A percentile compares a stretch with the other conserved stretches of the same genome.
Evolutionary conservation across 2,797 vertebrate genomes (phyloP).

Genomic region (Tiaroga cobitis): DNA sequence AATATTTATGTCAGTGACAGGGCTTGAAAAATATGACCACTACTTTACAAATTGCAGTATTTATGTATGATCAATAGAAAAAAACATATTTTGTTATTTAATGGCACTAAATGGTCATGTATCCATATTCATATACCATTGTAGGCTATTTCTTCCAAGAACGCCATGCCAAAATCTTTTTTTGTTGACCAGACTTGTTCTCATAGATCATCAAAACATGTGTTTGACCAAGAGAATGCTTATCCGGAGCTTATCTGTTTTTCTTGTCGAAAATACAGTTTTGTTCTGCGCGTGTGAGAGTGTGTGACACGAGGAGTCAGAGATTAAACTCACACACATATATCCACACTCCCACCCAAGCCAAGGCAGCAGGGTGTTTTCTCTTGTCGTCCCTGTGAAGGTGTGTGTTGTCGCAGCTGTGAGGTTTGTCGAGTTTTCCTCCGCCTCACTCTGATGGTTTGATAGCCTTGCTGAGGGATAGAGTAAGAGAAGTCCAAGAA

Average conservation of each 20-base stretch:
- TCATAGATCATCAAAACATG: neutral
- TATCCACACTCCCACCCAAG: slow-evolving; percentile 34
- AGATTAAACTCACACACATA: slow-evolving; percentile 42
- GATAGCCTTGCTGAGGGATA: slow-evolving; percentile 62
- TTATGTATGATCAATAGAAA: neutral
- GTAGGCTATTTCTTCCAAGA: neutral
- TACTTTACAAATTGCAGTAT: neutral
- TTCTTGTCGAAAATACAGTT: neutral
- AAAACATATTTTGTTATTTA: neutral
- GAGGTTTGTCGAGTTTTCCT: slow-evolving; percentile 71
- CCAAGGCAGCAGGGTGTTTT: slow-evolving; percentile 41
- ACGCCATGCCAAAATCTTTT: neutral
- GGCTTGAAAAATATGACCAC: neutral
- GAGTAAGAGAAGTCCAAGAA: slow-evolving; percentile 44
- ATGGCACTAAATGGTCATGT: neutral
- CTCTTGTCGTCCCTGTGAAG: slow-evolving; percentile 58
- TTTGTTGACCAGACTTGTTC: too few species aligned
- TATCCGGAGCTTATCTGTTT: neutral
- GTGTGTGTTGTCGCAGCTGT: slow-evolving; percentile 71
- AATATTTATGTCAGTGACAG: neutral
- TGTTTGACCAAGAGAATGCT: neutral
- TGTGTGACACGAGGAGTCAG: neutral
- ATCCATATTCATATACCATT: neutral
- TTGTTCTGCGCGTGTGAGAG: neutral
- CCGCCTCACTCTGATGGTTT: slow-evolving; percentile 64